phyloP scores from a whole-genome alignment of 2,113 vertebrate genomes.

The Ophiodon elongatus region DNA sequence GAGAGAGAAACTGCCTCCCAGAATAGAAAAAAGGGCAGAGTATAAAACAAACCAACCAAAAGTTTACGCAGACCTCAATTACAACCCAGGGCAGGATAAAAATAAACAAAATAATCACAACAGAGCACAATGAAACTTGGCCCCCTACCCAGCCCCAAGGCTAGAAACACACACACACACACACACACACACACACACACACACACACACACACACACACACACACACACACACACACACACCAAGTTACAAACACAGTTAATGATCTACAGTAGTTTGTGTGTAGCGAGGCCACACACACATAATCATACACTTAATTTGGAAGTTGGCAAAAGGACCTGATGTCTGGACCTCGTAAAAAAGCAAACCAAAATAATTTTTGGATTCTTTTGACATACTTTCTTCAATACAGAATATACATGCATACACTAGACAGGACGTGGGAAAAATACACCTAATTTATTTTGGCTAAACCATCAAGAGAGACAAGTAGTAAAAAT shows the following conservation, averaged over 20 bases:
- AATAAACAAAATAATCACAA: conserved; percentile 84
- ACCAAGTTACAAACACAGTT: conserved; percentile 51
- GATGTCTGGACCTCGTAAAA: conserved; percentile 21
- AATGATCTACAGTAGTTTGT: conserved; percentile 53
- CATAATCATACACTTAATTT: conserved; percentile 62
- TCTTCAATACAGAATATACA: conserved; percentile 9
- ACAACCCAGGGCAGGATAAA: conserved; percentile 77
- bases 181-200: conserved; percentile 2
- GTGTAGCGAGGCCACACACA: conserved; percentile 30
- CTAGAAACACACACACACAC: not conserved
- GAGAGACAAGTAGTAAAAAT: not conserved
- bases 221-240: conserved; percentile 9
- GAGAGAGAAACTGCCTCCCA: conserved; percentile 70
- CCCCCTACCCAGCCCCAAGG: conserved; percentile 60
- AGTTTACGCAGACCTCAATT: conserved; percentile 83
- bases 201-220: not conserved
- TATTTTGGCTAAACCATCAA: not conserved
- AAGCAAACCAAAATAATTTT: conserved; percentile 8
- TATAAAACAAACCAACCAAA: conserved; percentile 77
- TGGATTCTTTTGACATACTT: conserved; percentile 15
- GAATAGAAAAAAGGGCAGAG: conserved; percentile 67
- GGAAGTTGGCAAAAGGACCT: conserved; percentile 39
- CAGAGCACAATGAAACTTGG: conserved; percentile 67
- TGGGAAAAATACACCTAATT: not conserved
- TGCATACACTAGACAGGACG: not conserved